Evolutionary conservation across 2,888 invertebrate genomes (phyloP), one percentile per base, ranked within the genome.

Genomic region (Sinhomidia bicolor): DNA sequence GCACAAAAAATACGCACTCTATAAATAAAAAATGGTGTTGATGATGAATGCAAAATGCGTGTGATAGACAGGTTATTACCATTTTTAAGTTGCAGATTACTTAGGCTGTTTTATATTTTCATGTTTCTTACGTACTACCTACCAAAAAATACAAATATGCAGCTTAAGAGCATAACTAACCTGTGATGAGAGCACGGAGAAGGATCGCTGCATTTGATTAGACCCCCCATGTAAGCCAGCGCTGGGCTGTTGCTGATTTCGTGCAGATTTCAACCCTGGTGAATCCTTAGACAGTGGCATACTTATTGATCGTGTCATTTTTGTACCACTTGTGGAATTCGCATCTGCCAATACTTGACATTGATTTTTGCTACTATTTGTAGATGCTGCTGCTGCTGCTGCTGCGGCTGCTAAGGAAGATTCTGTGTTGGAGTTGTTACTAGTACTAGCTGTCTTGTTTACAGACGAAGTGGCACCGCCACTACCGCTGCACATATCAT

Each of bases 161-260:
- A n/a, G n/a, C n/a, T n/a, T n/a, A 36, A 10, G 10, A 71, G 41
- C 14, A 51, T 76, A n/a, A 47, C 90, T 91, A 87, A 92, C 92
- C 76, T 89, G 89, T 68, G 90, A 85, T 26, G 91, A 91, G 20
- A 91, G 74, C n/a, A 92, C 92, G 71, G 92, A 92, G 65, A 91
- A 92, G 9, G 91, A 92, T 83, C 92, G 32, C 62, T 92, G 91
- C 86, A 92, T 90, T 36, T 90, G 91, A 85, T 89, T 87, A 86
- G 86, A 80, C 86, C 86, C 86, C 65, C 89, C 90, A 60, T 76
- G 86, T 41, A 78, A 71, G 62, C 78, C 47, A 57, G 51, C 47
- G 20, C 20, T 71, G n/a, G 79, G n/a, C 29, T 68, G 80, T 68
- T 57, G 85, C 80, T 74, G 85, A 68, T 47, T 81, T 81, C 76